Conservation (phyloP, 2,888 invertebrate species). For the Drosophila ustulata region DNA sequence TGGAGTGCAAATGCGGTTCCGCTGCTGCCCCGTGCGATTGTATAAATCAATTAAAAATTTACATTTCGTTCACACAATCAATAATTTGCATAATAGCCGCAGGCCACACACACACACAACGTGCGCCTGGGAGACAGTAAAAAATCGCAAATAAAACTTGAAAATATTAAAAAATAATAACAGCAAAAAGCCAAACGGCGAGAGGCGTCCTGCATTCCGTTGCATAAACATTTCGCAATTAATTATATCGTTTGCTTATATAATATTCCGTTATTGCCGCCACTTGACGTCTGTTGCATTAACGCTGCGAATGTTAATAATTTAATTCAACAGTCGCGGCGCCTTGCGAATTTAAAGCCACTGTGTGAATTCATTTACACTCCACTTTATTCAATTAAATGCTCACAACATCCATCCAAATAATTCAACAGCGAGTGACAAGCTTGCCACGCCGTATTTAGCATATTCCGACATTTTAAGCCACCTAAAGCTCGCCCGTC, state of each 20-base stretch:
- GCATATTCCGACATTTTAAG: conserved; percentile 23
- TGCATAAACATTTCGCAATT: conserved; percentile 62
- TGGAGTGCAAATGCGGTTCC: not conserved
- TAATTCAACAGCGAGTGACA: conserved; percentile 27
- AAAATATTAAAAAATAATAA: conserved; percentile 13
- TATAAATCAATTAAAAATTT: conserved; percentile 74
- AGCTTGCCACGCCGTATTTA: conserved; percentile 14
- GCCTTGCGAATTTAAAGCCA: conserved; percentile 12
- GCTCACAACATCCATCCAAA: conserved; percentile 22
- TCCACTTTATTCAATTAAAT: conserved; percentile 21
- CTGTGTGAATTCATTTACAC: conserved; percentile 15
- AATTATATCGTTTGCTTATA: conserved; percentile 53
- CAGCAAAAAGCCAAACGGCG: conserved; percentile 12
- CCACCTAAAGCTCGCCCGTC: conserved; percentile 2
- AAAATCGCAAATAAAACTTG: not conserved
- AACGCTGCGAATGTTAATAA: conserved; percentile 36
- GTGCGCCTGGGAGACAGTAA: conserved; percentile 2
- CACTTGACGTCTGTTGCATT: conserved; percentile 18
- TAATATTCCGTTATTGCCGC: conserved; percentile 20
- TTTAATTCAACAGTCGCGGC: conserved; percentile 16
- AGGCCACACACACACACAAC: conserved; percentile 30
- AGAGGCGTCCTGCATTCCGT: not conserved
- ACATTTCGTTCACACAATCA: conserved; percentile 70
- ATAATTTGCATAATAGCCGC: conserved; percentile 70
- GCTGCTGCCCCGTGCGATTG: conserved; percentile 11